These are phyloP conservation scores for Exocentrus adspersus DNA, from an alignment of 2,888 invertebrate species.

Conservation along the genomic window DNA sequence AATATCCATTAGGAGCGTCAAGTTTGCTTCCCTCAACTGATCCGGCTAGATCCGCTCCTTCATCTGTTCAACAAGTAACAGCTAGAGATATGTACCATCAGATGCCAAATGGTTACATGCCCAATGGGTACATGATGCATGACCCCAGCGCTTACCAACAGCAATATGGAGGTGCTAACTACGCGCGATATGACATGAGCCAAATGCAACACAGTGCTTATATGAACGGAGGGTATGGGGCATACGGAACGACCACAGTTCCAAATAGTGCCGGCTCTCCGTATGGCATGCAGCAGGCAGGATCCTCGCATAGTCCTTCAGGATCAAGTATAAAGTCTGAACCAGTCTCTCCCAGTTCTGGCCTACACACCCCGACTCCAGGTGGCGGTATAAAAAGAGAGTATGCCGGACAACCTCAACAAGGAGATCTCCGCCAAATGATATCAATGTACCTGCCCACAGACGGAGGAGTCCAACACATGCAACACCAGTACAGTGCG, in stretches of 20 bases:
- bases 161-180: constrained; percentile 73
- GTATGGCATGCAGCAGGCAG: constrained; percentile 75
- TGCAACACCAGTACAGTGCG: constrained; percentile 71
- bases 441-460: constrained; percentile 80
- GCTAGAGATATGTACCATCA: constrained; percentile 86
- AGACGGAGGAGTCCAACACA: constrained; percentile 74
- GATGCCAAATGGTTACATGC: constrained; percentile 96
- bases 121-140: constrained; percentile 94
- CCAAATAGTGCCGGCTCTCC: constrained; percentile 74
- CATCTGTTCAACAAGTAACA: constrained; percentile 72
- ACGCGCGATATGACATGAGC: constrained; percentile 89
- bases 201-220: constrained; percentile 85
- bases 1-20: constrained; percentile 83
- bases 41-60: constrained; percentile 64
- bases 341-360: constrained; percentile 83
- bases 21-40: constrained; percentile 69
- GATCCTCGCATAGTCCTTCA: constrained; percentile 84
- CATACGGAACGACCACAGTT: constrained; percentile 76
- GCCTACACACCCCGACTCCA: constrained; percentile 67
- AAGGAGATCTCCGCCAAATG: constrained; percentile 76
- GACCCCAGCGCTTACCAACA: constrained; percentile 85
- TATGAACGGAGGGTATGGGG: constrained; percentile 81
- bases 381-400: constrained; percentile 73
- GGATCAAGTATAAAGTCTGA: constrained; percentile 91
- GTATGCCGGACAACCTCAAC: constrained; percentile 67